phyloP scores from a whole-genome alignment of 2,797 vertebrate genomes.

The Argentina silus region DNA sequence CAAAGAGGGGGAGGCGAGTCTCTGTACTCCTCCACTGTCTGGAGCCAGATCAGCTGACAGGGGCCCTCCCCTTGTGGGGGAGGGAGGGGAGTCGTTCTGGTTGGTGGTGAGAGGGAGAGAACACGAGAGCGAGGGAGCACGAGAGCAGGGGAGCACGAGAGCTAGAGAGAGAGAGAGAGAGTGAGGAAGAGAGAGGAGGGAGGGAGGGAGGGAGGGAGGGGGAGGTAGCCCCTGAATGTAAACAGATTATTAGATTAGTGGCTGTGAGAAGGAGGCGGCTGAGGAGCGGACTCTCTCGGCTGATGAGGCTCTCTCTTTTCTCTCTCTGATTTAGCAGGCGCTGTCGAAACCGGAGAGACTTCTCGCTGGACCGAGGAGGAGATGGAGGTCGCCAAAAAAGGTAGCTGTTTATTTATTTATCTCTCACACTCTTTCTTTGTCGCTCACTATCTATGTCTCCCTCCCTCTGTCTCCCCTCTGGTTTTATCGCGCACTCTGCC shows the following conservation, averaged over 20 bases:
- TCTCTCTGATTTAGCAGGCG: slow-evolving; percentile 79
- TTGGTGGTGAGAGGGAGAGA: slow-evolving; percentile 8
- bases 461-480: slow-evolving; percentile 11
- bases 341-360: slow-evolving; percentile 93
- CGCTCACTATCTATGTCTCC: not conserved
- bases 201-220: slow-evolving; percentile 32
- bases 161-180: slow-evolving; percentile 57
- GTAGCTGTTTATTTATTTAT: slow-evolving; percentile 73
- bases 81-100: slow-evolving; percentile 57
- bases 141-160: not conserved
- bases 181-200: slow-evolving; percentile 16
- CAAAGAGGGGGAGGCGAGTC: slow-evolving; percentile 70
- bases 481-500: not conserved
- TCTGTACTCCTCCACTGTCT: slow-evolving; percentile 68
- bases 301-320: not conserved
- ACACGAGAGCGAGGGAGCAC: slow-evolving; percentile 13
- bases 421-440: slow-evolving; percentile 12
- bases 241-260: slow-evolving; percentile 80
- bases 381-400: slow-evolving; percentile 99
- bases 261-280: slow-evolving; percentile 65
- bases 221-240: slow-evolving; percentile 73
- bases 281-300: slow-evolving; percentile 54
- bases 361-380: slow-evolving; percentile 99
- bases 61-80: slow-evolving; percentile 59
- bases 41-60: slow-evolving; percentile 72